These are phyloP conservation scores for Uloborus diversus DNA, from an alignment of 1,140 invertebrate species.

Conservation along the genomic window DNA sequence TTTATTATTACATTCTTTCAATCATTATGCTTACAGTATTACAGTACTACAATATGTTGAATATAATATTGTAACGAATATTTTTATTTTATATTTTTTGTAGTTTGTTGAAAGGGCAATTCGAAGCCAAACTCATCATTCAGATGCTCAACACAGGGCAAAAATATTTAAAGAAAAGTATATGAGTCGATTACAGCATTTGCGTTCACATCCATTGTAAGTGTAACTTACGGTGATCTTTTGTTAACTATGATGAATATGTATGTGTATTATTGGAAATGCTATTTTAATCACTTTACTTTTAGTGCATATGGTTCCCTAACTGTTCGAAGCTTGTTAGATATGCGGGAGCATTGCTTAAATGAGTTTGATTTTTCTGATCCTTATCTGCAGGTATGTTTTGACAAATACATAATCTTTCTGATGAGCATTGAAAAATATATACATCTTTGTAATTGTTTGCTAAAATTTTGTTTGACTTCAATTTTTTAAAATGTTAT, in stretches of 20 bases:
- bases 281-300: too few relatives aligned
- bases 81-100: background rate
- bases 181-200: constrained; percentile 78
- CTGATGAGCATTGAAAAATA: constrained; percentile 18
- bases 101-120: constrained; percentile 71
- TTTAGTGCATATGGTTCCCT: constrained; percentile 83
- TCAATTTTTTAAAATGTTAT: background rate
- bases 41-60: too few relatives aligned
- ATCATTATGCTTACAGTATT: too few relatives aligned
- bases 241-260: too few relatives aligned
- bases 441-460: background rate
- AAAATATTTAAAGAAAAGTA: constrained; percentile 86
- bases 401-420: background rate
- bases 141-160: constrained; percentile 80
- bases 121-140: constrained; percentile 77
- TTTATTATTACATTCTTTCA: too few relatives aligned
- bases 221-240: too few relatives aligned
- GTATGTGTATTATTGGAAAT: too few relatives aligned
- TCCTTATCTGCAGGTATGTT: constrained; percentile 78
- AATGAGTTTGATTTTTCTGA: constrained; percentile 92
- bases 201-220: constrained; percentile 83
- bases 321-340: constrained; percentile 86
- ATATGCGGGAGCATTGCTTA: constrained; percentile 90
- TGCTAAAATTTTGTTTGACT: background rate
- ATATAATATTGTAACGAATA: background rate